Evolutionary conservation across 2,113 vertebrate genomes (phyloP), one percentile per base, ranked within the genome.

Genomic region (Anguilla rostrata): DNA sequence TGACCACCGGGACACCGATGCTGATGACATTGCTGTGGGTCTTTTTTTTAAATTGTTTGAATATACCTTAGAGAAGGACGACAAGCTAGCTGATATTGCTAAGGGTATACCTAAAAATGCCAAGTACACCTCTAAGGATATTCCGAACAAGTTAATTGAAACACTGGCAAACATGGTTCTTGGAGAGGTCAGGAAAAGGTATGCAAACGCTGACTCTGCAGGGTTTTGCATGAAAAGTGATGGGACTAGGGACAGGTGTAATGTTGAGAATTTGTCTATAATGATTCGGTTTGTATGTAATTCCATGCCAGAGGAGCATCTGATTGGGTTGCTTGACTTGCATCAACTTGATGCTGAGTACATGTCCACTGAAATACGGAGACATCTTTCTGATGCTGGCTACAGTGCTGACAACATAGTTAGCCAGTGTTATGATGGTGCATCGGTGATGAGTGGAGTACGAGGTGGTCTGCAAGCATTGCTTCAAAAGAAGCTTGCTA

Each of bases 381-480:
- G 22, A 39, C 66, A 81, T 40, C 85, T 88, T 40, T 87, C 80
- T 39, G 66, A 71, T 80, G 85, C 85, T 87, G 87, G 86, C 66
- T 87, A 82, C 84, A 87, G 63, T 86, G 75, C 87, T 86, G 86
- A 88, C 71, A 85, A 75, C 80, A 89, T 88, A 83, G 60, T 89
- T 78, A 86, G 84, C 40, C 83, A 88, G 79, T 88, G 80, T 60
- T 90, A 84, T 78, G 87, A 90, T 90, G 83, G 78, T 41, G 81
- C 86, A 34, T 88, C 83, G 16, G 56, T 88, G 83, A 88, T 85
- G 81, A 88, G 43, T 88, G 87, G 86, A 40, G 39, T 85, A 66
- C 11, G 5, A 53, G 43, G 66, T 56, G 75, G 57, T 71, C 78
- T 86, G 75, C 86, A 82, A 84, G 87, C 82, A n/a, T 20, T 87